Base-by-base conservation (phyloP, 2,797 vertebrate species). In the Rhyacichthys aspro region DNA sequence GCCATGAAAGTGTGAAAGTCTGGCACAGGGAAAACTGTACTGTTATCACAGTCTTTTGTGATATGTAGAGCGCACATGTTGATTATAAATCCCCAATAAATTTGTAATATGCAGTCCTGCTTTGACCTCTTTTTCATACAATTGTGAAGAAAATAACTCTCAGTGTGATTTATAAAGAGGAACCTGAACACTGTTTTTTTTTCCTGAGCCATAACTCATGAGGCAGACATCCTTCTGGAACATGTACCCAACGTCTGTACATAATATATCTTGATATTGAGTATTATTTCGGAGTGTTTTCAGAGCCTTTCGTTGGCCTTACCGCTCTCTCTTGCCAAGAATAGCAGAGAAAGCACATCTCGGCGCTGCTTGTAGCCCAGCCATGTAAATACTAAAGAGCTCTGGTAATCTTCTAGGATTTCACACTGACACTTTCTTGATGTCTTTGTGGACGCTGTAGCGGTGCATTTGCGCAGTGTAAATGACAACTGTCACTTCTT, bases 321-420 rank as follows among this genome's bases (percentile, higher is more conserved):
- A 37, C 64, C 14, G 11, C 16, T 44, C 42, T 32, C 5, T 77
- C 59, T 0, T 28, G 70, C 84, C 77, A 77, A 76, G 70, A 88
- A 89, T 83, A 90, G 84, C 79, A 78, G 72, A 82, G 78, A 67
- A 71, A 81, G 60, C 55, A 55, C 76, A 73, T 59, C 66, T 70
- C 8, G 37, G 60, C 46, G 11, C 55, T 38, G 36, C 76, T 64
- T 55, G 46, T 52, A 17, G 70, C 53, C 8, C 32, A 38, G 68
- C 49, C 65, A 42, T 55, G 61, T 52, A 70, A 86, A 81, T 67
- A 69, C 74, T 46, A 49, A 74, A 71, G 63, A 59, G 69, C 68
- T 61, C 58, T 48, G 52, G 6, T 67, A 63, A 72, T 84, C 80
- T 57, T 83, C 79, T 82, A 61, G 74, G 52, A 81, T 90, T 85